These are phyloP conservation scores for Alectoris magna DNA, from an alignment of 2,797 vertebrate species.

Conservation along the genomic window DNA sequence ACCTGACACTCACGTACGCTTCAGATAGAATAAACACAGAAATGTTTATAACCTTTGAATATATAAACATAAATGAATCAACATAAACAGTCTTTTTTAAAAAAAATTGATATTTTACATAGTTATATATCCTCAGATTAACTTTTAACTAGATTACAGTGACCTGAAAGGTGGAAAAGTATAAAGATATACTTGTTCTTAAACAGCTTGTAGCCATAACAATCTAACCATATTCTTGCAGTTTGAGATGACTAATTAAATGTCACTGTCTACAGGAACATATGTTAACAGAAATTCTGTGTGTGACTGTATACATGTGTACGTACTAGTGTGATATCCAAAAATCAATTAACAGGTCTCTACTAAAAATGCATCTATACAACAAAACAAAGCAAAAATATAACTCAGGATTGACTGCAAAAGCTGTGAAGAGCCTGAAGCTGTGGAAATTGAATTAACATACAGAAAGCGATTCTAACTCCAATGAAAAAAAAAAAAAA, in stretches of 20 bases:
- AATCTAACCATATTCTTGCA: background rate
- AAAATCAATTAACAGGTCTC: background rate
- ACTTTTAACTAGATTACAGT: background rate
- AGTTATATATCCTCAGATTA: background rate
- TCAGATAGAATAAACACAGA: background rate
- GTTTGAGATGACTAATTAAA: background rate
- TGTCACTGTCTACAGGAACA: background rate
- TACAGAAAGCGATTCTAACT: background rate
- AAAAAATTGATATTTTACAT: background rate
- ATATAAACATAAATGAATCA: background rate
- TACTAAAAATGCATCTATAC: background rate
- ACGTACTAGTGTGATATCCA: background rate
- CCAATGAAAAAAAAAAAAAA: background rate
- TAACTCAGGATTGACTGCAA: background rate
- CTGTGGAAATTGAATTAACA: background rate
- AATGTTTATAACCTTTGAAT: background rate
- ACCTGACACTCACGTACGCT: background rate
- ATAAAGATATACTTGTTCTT: background rate
- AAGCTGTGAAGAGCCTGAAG: background rate
- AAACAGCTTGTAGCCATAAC: background rate
- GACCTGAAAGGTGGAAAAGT: background rate
- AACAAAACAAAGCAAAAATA: background rate
- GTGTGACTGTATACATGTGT: background rate
- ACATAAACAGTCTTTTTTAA: background rate
- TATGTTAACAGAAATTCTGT: background rate